Base-by-base conservation (phyloP, 2,113 vertebrate genomes). In the Hystrix cristata region DNA sequence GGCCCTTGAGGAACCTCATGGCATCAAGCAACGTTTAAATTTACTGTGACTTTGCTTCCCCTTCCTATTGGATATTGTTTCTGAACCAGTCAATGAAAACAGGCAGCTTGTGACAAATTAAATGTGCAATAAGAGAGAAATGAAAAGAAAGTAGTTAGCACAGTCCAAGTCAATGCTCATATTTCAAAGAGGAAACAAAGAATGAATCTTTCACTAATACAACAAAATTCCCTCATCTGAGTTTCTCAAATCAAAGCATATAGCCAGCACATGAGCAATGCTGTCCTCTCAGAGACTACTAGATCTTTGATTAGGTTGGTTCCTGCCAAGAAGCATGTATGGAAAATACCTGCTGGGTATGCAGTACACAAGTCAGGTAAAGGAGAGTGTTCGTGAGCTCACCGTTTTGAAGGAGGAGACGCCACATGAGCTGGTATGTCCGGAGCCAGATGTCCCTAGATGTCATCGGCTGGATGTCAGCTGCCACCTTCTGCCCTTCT, bases 121-220 rank as follows among this genome's bases (percentile, higher is more conserved):
- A 92, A 65, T 48, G 10, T 79, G 18, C 86, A 34, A 34, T 34
- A 59, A 62, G 72, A 72, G 53, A 78, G 15, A 84, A 90, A 74
- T 9, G 18, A 94, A 25, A 89, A 88, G 55, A 80, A 89, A 79
- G n/a, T 29, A 27, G 12, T 94, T 82, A 95, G 14, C 18, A 4
- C 19, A 19, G 21, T 72, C 18, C 27, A 59, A 46, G 13, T 34
- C 72, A 94, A 59, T 34, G 51, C 64, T 74, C 57, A 10, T 15
- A 86, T 78, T 85, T 82, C 55, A 34, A 86, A 67, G 81, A 5
- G 5, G 80, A 94, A 86, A 95, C n/a, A 64, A 92, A 86, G 74
- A 29, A 25, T 31, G 7, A 43, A 80, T 25, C 46, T 74, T 91
- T 88, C 62, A 55, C 25, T 14, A 23, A 1, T 11, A 80, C 51